Percentiles rank a stretch among this genome's conserved stretches.
Conservation (phyloP, 2,888 invertebrate species). For the Lithophane leautieri region DNA sequence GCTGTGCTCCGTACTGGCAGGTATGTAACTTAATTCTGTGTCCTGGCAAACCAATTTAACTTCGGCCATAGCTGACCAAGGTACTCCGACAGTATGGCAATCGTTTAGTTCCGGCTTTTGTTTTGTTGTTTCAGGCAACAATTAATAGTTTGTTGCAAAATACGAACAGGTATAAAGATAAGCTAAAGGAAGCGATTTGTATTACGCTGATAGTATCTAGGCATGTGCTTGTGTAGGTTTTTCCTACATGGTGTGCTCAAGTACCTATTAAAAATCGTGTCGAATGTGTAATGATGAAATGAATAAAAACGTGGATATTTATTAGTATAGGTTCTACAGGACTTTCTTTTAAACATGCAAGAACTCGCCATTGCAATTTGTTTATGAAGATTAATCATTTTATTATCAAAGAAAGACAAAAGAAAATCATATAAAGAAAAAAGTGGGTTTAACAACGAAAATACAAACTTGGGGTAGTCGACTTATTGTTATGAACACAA, state of each 20-base stretch:
- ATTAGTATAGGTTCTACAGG: too few species aligned
- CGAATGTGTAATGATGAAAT: neutral
- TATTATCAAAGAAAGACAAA: neutral
- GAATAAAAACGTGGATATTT: neutral
- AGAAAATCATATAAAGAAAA: neutral
- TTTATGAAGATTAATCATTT: neutral
- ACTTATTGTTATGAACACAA: slow-evolving; percentile 2
- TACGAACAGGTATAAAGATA: neutral
- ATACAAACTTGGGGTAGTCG: slow-evolving; percentile 1
- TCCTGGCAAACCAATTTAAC: slow-evolving; percentile 79
- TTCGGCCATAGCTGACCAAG: slow-evolving; percentile 74
- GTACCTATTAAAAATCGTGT: neutral
- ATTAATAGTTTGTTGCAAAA: slow-evolving; percentile 28
- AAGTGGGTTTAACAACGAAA: neutral
- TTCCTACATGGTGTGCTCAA: neutral
- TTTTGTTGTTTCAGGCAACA: slow-evolving; percentile 42
- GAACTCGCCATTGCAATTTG: neutral
- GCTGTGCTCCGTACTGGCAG: slow-evolving; percentile 55
- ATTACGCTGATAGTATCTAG: neutral
- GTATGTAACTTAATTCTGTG: slow-evolving; percentile 75
- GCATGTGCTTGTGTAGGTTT: neutral
- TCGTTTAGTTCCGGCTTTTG: slow-evolving; percentile 59
- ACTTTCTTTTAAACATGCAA: neutral
- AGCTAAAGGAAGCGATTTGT: neutral
- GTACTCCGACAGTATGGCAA: slow-evolving; percentile 67